Evolutionary conservation across 64 coral and sea anemone species (phyloP).

Genomic region (Montipora sp.): DNA sequence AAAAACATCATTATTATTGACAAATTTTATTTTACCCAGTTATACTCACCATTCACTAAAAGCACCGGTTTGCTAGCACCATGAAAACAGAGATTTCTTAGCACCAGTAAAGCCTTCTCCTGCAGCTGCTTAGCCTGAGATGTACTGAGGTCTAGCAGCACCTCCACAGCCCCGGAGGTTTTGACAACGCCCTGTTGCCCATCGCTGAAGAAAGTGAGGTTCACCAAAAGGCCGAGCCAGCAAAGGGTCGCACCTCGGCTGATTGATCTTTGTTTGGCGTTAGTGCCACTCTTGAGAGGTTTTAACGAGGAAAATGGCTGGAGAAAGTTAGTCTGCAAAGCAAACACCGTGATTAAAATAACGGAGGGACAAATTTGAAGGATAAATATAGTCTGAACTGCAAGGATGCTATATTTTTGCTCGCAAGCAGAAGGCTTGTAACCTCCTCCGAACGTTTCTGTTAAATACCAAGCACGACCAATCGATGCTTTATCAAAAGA

Average conservation of each 20-base stretch:
- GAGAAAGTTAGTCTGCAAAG: slow-evolving; percentile 90
- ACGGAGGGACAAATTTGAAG: background rate
- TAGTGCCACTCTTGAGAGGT: slow-evolving; percentile 65
- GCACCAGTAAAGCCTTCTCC: slow-evolving; percentile 77
- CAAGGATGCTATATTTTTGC: too few species aligned
- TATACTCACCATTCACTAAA: slow-evolving; percentile 79
- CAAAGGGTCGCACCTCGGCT: slow-evolving; percentile 47
- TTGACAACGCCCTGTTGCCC: slow-evolving; percentile 94
- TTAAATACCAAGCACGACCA: too few species aligned
- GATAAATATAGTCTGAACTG: background rate
- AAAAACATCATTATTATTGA: background rate
- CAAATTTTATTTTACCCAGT: background rate
- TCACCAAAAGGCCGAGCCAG: slow-evolving; percentile 88
- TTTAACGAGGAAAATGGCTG: slow-evolving; percentile 79
- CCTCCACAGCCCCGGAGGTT: slow-evolving; percentile 46
- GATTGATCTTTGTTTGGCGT: slow-evolving; percentile 55
- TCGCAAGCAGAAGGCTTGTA: too few species aligned
- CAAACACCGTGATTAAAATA: background rate
- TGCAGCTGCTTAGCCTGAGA: slow-evolving; percentile 51
- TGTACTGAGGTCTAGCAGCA: slow-evolving; percentile 70
- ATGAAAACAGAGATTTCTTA: slow-evolving; percentile 98
- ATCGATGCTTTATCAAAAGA: too few species aligned
- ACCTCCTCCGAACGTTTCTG: too few species aligned
- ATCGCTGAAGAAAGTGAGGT: slow-evolving; percentile 87
- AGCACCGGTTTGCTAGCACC: slow-evolving; percentile 81